A percentile compares a stretch with the other conserved stretches of the same genome.
These are phyloP conservation scores for Hyperoplus lanceolatus DNA, from an alignment of 2,797 vertebrate genomes.

Conservation along the genomic window DNA sequence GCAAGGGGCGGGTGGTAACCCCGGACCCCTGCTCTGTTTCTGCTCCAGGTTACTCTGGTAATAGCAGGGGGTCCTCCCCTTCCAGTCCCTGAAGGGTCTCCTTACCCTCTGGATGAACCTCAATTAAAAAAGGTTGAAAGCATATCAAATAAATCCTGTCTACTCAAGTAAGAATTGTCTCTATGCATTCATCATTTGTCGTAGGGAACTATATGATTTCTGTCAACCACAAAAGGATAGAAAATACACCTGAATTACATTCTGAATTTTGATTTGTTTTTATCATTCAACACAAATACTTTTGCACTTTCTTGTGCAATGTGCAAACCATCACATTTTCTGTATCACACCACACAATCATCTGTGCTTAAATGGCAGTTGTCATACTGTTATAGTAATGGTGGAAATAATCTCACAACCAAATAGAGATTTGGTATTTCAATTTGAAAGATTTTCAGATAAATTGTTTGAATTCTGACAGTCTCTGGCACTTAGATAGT, in stretches of 20 bases:
- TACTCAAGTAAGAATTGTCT: not conserved
- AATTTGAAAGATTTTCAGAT: constrained; percentile 37
- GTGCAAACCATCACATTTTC: constrained; percentile 1
- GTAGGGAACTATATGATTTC: not conserved
- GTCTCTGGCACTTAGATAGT: not conserved
- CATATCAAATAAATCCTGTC: constrained; percentile 24
- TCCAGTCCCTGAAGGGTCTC: constrained; percentile 44
- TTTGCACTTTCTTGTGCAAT: not conserved
- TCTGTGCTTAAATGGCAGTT: not conserved
- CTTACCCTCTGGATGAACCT: constrained; percentile 69
- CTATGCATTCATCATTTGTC: not conserved
- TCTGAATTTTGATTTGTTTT: constrained; percentile 8
- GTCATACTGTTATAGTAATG: not conserved
- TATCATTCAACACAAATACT: not conserved
- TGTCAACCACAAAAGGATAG: not conserved
- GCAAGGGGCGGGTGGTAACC: constrained; percentile 63
- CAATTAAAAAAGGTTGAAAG: constrained; percentile 65
- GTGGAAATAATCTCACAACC: constrained; percentile 11
- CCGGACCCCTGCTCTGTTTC: constrained; percentile 80
- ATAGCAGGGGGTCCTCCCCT: constrained; percentile 62
- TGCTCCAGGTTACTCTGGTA: constrained; percentile 73
- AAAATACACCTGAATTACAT: not conserved
- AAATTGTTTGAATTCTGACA: constrained; percentile 43
- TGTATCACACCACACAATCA: not conserved
- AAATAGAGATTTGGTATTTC: constrained; percentile 23